Conservation (phyloP, 1,140 invertebrate species). For the Drosophila chauvacae region DNA sequence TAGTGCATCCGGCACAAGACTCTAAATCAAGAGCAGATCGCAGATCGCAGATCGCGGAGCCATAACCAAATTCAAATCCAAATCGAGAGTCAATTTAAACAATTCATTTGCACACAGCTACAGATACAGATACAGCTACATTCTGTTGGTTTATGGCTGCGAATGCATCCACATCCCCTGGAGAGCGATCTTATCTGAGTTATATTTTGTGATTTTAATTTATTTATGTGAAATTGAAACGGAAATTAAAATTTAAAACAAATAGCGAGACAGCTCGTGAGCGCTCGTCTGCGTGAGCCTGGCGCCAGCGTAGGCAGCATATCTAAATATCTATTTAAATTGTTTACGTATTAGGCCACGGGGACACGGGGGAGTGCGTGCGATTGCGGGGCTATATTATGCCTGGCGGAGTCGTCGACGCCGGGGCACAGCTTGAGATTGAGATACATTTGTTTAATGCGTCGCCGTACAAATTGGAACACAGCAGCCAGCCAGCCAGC, state of each 20-base stretch:
- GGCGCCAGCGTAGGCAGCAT: conserved; percentile 80
- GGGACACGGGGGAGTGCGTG: background rate
- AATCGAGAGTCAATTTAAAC: conserved; percentile 54
- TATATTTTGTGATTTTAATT: conserved; percentile 71
- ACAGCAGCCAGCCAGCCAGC: conserved; percentile 16
- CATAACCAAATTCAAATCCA: conserved; percentile 48
- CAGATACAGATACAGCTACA: background rate
- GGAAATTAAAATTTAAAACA: conserved; percentile 84
- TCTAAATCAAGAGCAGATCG: conserved; percentile 45
- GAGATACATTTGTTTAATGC: conserved; percentile 80
- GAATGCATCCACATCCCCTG: conserved; percentile 29
- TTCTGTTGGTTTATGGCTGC: conserved; percentile 2
- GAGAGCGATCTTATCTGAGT: conserved; percentile 42
- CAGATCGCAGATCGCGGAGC: conserved; percentile 7
- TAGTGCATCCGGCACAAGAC: conserved; percentile 70
- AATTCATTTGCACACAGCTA: conserved; percentile 42
- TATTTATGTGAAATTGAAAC: conserved; percentile 84
- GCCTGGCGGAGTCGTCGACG: conserved; percentile 41
- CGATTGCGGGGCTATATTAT: background rate
- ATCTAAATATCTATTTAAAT: conserved; percentile 82
- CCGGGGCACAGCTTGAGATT: conserved; percentile 77
- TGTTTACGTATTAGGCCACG: conserved; percentile 69
- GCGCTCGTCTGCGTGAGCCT: conserved; percentile 35
- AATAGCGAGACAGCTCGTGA: conserved; percentile 52
- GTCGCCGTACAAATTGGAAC: conserved; percentile 74